Conservation (phyloP, 2,113 vertebrate genomes). For the Abramis brama region DNA sequence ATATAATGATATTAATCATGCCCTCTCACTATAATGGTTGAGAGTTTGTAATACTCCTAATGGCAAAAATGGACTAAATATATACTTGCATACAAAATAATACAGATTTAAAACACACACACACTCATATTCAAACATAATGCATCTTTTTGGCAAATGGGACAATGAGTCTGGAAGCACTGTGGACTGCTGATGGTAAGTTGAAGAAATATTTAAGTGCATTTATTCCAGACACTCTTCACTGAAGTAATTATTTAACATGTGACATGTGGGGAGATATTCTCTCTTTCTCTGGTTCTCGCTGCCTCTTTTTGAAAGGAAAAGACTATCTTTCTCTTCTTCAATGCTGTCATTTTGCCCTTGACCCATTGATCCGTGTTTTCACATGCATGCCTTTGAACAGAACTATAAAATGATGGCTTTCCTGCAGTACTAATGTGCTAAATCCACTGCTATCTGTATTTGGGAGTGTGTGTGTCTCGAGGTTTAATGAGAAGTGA, state of each 20-base stretch:
- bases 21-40: background rate
- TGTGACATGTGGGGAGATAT: background rate
- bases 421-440: constrained; percentile 14
- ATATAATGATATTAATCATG: background rate
- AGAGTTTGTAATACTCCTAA: background rate
- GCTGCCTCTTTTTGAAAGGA: background rate
- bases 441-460: background rate
- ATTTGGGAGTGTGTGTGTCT: constrained; percentile 50
- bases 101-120: no score
- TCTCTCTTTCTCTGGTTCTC: background rate
- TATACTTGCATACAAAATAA: no score
- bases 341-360: background rate
- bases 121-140: no score
- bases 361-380: background rate
- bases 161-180: background rate
- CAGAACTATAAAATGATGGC: constrained; percentile 1
- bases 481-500: constrained; percentile 51
- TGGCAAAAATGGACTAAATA: background rate
- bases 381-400: background rate
- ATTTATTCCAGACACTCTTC: background rate
- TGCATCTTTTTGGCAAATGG: no score
- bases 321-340: background rate
- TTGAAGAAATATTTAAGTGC: background rate
- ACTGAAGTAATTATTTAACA: background rate
- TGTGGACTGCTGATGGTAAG: background rate